Conservation (phyloP, 2,113 vertebrate species). For the Dunckerocampus dactyliophorus region DNA sequence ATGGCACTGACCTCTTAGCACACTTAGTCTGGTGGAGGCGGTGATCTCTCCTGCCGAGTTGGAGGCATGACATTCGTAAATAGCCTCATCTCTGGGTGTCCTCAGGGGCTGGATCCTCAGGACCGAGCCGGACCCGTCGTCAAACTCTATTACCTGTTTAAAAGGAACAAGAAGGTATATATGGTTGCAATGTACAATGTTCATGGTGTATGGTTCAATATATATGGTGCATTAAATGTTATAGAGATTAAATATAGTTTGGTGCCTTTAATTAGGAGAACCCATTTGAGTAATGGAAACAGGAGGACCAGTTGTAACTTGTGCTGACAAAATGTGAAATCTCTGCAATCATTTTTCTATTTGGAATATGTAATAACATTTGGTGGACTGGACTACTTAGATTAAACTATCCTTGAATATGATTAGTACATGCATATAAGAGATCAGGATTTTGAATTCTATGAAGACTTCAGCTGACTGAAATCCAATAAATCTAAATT, state of each 20-base stretch:
- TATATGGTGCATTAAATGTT: neutral
- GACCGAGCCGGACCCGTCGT: slow-evolving; percentile 96
- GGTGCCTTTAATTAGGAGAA: neutral
- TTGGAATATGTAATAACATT: neutral
- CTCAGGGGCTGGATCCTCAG: slow-evolving; percentile 96
- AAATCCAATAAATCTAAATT: slow-evolving; percentile 56
- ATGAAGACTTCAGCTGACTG: slow-evolving; percentile 18
- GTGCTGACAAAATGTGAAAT: neutral
- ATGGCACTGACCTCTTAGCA: slow-evolving; percentile 85
- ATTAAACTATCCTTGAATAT: slow-evolving; percentile 17
- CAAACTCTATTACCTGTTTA: slow-evolving; percentile 94
- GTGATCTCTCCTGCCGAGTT: slow-evolving; percentile 93
- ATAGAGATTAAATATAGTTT: neutral
- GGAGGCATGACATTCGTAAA: slow-evolving; percentile 97
- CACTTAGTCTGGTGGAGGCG: slow-evolving; percentile 88
- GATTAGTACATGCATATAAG: slow-evolving; percentile 25
- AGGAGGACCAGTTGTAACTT: neutral
- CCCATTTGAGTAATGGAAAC: neutral
- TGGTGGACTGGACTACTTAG: slow-evolving; percentile 4
- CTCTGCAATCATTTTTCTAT: neutral
- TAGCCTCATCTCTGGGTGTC: slow-evolving; percentile 93
- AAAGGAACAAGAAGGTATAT: neutral
- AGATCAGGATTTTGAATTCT: slow-evolving; percentile 35
- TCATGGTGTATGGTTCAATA: neutral
- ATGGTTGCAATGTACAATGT: neutral